Evolutionary conservation across 2,797 vertebrate species (phyloP).

Genomic region (Gorsachius magnificus): DNA sequence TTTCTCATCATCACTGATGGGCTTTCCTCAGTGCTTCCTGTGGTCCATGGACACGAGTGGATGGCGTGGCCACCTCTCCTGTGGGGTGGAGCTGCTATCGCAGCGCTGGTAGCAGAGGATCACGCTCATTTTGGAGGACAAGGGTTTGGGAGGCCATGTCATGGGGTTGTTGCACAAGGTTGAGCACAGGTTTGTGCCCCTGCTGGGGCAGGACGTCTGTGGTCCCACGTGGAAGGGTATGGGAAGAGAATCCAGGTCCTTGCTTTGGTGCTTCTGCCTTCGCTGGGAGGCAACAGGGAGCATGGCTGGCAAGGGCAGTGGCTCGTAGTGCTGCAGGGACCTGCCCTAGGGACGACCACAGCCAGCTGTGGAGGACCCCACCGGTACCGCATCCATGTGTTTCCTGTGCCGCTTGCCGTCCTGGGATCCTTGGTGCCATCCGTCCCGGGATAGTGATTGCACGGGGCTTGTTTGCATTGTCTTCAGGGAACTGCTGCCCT

Average conservation of each 20-base stretch:
- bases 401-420: fast-evolving
- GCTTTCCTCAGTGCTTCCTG: background rate
- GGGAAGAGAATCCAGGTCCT: background rate
- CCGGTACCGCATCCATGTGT: fast-evolving
- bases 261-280: background rate
- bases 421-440: background rate
- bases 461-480: fast-evolving
- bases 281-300: background rate
- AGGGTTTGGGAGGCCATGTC: background rate
- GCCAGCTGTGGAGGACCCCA: background rate
- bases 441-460: background rate
- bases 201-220: fast-evolving
- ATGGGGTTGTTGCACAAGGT: background rate
- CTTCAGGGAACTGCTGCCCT: background rate
- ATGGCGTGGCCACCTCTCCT: background rate
- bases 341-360: background rate
- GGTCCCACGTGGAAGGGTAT: background rate
- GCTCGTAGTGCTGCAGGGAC: background rate
- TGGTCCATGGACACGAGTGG: fast-evolving
- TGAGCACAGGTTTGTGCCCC: background rate
- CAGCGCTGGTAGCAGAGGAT: background rate
- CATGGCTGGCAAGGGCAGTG: background rate
- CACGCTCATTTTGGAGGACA: background rate
- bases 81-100: background rate
- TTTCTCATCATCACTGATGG: fast-evolving